Conservation (phyloP, 2,113 vertebrate genomes). For the Platysteira castanea region DNA sequence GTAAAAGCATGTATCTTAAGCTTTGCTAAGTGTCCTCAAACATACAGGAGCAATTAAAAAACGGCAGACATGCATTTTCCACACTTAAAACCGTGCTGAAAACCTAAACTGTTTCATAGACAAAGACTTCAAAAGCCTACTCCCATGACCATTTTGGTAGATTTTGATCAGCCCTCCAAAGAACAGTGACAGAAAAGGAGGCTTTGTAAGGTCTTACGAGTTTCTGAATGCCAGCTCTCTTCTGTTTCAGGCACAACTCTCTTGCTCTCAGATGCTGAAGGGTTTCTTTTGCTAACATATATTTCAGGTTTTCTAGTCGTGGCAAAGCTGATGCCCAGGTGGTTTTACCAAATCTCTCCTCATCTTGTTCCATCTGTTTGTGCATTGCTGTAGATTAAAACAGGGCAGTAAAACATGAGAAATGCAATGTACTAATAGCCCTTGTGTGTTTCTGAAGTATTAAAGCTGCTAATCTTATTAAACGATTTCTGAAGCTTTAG, state of each 20-base stretch:
- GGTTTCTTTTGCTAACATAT: slow-evolving; percentile 87
- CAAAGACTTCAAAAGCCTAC: neutral
- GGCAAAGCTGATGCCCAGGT: slow-evolving; percentile 87
- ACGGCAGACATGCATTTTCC: neutral
- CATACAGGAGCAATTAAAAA: neutral
- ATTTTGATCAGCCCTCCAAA: neutral
- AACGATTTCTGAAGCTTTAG: neutral
- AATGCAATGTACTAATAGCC: neutral
- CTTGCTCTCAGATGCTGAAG: slow-evolving; percentile 88
- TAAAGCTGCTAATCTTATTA: neutral
- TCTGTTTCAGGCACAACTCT: slow-evolving; percentile 89
- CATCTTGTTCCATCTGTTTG: slow-evolving; percentile 90
- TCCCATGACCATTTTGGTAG: neutral
- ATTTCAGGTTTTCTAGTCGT: slow-evolving; percentile 84
- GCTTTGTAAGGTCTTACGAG: slow-evolving; percentile 66
- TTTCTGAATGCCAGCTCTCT: slow-evolving; percentile 74
- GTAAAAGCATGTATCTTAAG: neutral
- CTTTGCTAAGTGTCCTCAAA: neutral
- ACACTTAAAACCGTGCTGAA: neutral
- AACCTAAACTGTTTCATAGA: neutral
- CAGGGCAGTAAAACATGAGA: neutral
- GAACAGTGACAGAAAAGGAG: neutral
- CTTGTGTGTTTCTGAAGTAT: neutral
- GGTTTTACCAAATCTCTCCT: slow-evolving; percentile 83
- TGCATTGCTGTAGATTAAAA: slow-evolving; percentile 80